A percentile compares a stretch with the other conserved stretches of the same genome.
Conservation (phyloP, 2,113 vertebrate genomes). For the Apteryx mantelli region DNA sequence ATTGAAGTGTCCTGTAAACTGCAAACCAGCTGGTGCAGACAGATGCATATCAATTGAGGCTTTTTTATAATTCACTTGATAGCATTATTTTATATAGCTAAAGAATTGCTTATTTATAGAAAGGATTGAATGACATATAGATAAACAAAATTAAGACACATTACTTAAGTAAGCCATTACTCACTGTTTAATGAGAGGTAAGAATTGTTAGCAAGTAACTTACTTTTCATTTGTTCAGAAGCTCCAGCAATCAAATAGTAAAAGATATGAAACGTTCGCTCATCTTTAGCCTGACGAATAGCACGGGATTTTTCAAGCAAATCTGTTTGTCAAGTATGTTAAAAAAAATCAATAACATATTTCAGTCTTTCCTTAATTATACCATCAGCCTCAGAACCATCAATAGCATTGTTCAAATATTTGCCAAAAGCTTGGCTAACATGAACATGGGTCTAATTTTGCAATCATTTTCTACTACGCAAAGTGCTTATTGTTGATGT, state of each 20-base stretch:
- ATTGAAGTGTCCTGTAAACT: background rate
- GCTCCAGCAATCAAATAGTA: constrained; percentile 83
- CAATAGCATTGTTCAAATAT: background rate
- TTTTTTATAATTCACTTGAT: background rate
- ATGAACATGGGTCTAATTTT: background rate
- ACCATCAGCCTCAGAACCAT: background rate
- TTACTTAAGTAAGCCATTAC: background rate
- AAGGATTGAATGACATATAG: background rate
- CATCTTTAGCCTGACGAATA: constrained; percentile 83
- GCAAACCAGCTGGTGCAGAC: background rate
- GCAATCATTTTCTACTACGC: background rate
- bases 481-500: background rate
- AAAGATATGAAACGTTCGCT: constrained; percentile 85
- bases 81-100: background rate
- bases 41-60: background rate
- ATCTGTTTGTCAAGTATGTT: constrained; percentile 72
- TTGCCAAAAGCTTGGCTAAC: background rate
- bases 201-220: constrained; percentile 17
- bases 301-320: constrained; percentile 85
- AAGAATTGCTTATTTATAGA: background rate
- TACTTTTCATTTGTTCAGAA: constrained; percentile 81
- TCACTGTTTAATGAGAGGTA: background rate
- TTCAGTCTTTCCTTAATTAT: background rate
- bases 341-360: constrained; percentile 5
- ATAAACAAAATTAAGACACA: background rate